Conservation (phyloP, 2,113 vertebrate genomes). For the Alexandromys fortis region DNA sequence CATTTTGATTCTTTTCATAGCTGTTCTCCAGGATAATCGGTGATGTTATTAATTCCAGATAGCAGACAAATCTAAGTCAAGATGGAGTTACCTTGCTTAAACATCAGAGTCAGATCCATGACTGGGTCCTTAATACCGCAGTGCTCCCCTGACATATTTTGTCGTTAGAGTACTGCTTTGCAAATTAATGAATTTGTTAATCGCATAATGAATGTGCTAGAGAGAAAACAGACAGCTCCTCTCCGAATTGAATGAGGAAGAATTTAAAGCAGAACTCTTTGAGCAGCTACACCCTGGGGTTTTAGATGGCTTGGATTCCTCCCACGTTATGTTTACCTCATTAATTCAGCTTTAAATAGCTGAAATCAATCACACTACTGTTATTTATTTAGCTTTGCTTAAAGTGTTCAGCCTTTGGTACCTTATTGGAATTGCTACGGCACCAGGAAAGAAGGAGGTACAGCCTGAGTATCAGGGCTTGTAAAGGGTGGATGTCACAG, state of each 20-base stretch:
- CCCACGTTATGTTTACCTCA: neutral
- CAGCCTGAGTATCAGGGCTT: neutral
- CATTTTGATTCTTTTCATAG: neutral
- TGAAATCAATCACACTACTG: neutral
- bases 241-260: neutral
- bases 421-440: neutral
- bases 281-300: neutral
- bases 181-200: neutral
- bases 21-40: neutral
- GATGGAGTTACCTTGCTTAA: neutral
- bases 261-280: neutral
- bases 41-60: neutral
- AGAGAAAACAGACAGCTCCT: too few species aligned
- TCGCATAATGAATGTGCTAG: too few species aligned
- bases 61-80: conserved; percentile 1
- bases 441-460: neutral
- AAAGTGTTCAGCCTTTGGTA: neutral
- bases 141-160: neutral
- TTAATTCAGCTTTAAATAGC: neutral
- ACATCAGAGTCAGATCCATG: neutral
- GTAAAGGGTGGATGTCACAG: neutral
- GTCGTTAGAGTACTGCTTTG: neutral
- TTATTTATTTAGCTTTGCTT: neutral
- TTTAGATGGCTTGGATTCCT: neutral
- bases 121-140: neutral